Percentiles rank a stretch among this genome's conserved stretches.
Evolutionary conservation across 1,140 invertebrate genomes (phyloP).

Genomic region (Notospermus geniculatus): DNA sequence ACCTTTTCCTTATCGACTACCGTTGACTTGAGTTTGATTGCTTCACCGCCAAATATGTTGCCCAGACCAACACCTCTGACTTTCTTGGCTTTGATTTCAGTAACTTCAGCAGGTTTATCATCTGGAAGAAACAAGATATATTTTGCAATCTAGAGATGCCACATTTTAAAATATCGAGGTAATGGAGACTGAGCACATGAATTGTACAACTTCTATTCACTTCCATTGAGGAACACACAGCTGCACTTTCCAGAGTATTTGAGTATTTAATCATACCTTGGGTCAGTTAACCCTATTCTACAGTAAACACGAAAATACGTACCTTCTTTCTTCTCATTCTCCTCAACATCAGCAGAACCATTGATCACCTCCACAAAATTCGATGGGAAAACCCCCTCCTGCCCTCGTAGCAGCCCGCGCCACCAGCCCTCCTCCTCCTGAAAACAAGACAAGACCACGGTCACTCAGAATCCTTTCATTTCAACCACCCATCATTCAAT

Average conservation of each 20-base stretch:
- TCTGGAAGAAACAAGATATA: constrained; percentile 17
- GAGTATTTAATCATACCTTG: too few relatives aligned
- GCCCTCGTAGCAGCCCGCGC: constrained; percentile 43
- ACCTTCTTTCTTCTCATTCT: constrained; percentile 9
- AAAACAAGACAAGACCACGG: too few relatives aligned
- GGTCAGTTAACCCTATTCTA: too few relatives aligned
- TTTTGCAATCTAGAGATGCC: too few relatives aligned
- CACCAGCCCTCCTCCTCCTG: constrained; percentile 55
- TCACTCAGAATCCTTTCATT: too few relatives aligned
- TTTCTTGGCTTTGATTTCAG: constrained; percentile 46
- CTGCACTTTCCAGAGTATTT: too few relatives aligned
- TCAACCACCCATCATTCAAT: too few relatives aligned
- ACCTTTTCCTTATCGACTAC: constrained; percentile 18
- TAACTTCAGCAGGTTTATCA: constrained; percentile 22
- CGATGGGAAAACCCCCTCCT: constrained; percentile 50
- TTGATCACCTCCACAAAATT: constrained; percentile 52
- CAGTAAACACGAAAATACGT: neutral
- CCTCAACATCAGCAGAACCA: constrained; percentile 11
- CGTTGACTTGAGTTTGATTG: constrained; percentile 42
- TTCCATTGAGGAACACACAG: too few relatives aligned
- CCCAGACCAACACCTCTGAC: constrained; percentile 51
- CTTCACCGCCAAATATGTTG: constrained; percentile 50
- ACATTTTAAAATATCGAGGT: neutral
- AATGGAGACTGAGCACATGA: neutral
- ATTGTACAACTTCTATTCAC: neutral